These are phyloP conservation scores for Sycobia sp. DNA, from an alignment of 1,140 invertebrate genomes.

Conservation along the genomic window DNA sequence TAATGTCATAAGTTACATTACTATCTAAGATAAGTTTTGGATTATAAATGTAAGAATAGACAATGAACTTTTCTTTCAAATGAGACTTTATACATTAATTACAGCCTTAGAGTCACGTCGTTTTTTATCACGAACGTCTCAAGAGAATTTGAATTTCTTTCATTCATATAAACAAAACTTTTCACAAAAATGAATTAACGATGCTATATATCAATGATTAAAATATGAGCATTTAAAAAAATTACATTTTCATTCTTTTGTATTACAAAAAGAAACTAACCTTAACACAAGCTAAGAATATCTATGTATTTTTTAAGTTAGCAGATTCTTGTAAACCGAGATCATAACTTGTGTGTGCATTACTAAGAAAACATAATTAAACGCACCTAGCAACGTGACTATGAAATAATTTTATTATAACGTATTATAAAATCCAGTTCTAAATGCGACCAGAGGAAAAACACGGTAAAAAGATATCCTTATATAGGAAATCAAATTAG, in stretches of 20 bases:
- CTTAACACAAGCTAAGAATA: constrained; percentile 15
- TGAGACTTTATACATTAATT: constrained; percentile 38
- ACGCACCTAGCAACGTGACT: constrained; percentile 47
- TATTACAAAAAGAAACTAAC: constrained; percentile 15
- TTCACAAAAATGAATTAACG: constrained; percentile 11
- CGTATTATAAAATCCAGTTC: constrained; percentile 46
- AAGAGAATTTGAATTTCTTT: constrained; percentile 12
- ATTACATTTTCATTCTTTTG: constrained; percentile 9
- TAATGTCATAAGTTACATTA: constrained; percentile 39
- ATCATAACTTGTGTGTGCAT: constrained; percentile 19
- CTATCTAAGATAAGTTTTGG: constrained; percentile 41
- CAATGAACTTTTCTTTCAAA: constrained; percentile 34
- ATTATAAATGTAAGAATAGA: constrained; percentile 39
- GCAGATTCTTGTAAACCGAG: not conserved
- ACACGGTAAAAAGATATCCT: constrained; percentile 36
- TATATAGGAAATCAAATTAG: constrained; percentile 39
- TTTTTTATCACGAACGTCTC: constrained; percentile 16
- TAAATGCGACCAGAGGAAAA: constrained; percentile 38
- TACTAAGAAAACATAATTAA: constrained; percentile 32
- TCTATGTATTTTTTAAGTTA: constrained; percentile 12
- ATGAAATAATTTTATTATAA: constrained; percentile 53
- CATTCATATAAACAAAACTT: constrained; percentile 19
- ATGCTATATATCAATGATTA: constrained; percentile 13
- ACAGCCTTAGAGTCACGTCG: constrained; percentile 34
- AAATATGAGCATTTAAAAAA: constrained; percentile 21